Evolutionary conservation across 2,113 vertebrate genomes (phyloP).

Genomic region (Mormyrus iriodes): DNA sequence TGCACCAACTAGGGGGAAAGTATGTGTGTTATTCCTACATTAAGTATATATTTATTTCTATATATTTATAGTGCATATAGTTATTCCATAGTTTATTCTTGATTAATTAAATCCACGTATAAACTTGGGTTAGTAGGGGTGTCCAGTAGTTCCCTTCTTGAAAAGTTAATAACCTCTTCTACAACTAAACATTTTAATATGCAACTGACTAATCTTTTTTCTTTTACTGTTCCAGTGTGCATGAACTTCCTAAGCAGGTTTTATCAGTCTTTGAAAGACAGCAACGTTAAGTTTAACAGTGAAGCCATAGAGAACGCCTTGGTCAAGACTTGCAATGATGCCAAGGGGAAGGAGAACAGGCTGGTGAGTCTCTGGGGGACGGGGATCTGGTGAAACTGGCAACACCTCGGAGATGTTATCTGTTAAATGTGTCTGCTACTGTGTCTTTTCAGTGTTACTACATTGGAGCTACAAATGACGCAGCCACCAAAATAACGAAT

Average conservation of each 20-base stretch:
- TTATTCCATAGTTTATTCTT: background rate
- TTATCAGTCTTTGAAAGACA: conserved; percentile 78
- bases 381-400: background rate
- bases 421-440: background rate
- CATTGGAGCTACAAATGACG: conserved; percentile 87
- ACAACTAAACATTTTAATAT: background rate
- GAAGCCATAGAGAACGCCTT: conserved; percentile 78
- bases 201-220: background rate
- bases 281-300: conserved; percentile 67
- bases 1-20: background rate
- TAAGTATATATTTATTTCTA: background rate
- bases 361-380: conserved; percentile 67
- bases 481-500: conserved; percentile 92
- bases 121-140: background rate
- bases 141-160: background rate
- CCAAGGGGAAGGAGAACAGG: conserved; percentile 91
- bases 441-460: conserved; percentile 82
- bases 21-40: background rate
- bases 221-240: conserved; percentile 73
- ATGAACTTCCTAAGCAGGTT: conserved; percentile 82
- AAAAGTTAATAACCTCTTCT: background rate
- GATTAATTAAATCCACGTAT: background rate
- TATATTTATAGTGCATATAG: background rate
- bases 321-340: conserved; percentile 72
- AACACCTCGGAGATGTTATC: too few species aligned